Evolutionary conservation across 2,888 invertebrate genomes (phyloP).

Genomic region (Drosophila prostipennis): DNA sequence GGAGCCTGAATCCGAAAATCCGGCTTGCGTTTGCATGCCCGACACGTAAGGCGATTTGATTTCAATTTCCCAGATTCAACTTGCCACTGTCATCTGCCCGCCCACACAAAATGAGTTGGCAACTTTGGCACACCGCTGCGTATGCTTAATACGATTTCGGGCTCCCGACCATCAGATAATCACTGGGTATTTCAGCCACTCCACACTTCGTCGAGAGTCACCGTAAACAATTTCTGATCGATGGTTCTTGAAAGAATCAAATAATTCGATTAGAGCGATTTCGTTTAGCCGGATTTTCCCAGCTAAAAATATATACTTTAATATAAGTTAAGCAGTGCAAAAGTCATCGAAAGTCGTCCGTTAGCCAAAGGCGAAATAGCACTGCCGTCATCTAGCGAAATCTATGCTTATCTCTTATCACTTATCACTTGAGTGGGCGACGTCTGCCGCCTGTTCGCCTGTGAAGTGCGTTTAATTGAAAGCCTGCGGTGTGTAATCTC

Average conservation of each 20-base stretch:
- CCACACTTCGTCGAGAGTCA: conserved; percentile 5
- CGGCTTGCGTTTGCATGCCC: conserved; percentile 66
- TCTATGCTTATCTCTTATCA: conserved; percentile 31
- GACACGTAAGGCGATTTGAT: conserved; percentile 82
- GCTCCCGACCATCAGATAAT: conserved; percentile 44
- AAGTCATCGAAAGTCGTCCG: conserved; percentile 13
- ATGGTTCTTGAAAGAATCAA: neutral
- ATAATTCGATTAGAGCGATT: conserved; percentile 29
- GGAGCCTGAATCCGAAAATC: neutral
- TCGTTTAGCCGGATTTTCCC: conserved; percentile 11
- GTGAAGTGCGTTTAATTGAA: conserved; percentile 53
- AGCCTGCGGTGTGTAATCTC: conserved; percentile 41
- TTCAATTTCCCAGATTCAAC: conserved; percentile 79
- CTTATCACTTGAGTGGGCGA: conserved; percentile 28
- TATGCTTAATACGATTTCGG: conserved; percentile 31
- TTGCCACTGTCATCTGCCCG: conserved; percentile 47
- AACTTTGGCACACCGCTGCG: conserved; percentile 52
- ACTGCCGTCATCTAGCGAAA: conserved; percentile 44
- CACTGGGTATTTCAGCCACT: conserved; percentile 49
- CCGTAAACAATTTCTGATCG: conserved; percentile 25
- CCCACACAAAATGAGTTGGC: conserved; percentile 55
- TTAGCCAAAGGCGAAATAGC: neutral
- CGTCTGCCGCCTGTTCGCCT: conserved; percentile 26
- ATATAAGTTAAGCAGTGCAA: conserved; percentile 1
- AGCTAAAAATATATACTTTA: conserved; percentile 4